Evolutionary conservation across 2,888 invertebrate species (phyloP).

Genomic region (Aphidius colemani): DNA sequence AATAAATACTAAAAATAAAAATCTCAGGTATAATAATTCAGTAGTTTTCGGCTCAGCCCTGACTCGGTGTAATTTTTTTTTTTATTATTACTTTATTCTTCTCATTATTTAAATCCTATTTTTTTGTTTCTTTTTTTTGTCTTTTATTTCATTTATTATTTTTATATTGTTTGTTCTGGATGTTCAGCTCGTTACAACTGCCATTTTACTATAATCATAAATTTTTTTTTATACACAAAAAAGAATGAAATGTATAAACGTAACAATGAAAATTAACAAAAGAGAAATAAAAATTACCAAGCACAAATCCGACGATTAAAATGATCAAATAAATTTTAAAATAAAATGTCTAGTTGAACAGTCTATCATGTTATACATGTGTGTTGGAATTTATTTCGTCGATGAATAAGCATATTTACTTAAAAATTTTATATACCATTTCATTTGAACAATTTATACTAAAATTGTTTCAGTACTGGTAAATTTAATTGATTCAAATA

Average conservation of each 20-base stretch:
- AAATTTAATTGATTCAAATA: constrained; percentile 26
- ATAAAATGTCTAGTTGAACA: too few relatives aligned
- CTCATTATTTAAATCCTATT: neutral
- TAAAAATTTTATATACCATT: neutral
- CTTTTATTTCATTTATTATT: neutral
- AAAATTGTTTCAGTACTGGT: constrained; percentile 4
- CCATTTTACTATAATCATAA: constrained; percentile 30
- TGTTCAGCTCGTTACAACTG: constrained; percentile 25
- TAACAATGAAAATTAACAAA: neutral
- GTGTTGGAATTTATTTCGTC: too few relatives aligned
- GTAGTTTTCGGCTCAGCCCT: constrained; percentile 13
- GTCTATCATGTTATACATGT: too few relatives aligned
- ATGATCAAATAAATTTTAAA: neutral
- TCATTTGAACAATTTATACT: constrained; percentile 1
- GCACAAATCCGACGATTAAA: neutral
- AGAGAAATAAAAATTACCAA: constrained; percentile 5
- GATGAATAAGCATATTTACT: constrained; percentile 1
- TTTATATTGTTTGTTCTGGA: neutral
- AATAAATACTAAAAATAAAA: constrained; percentile 24
- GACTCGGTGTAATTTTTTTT: constrained; percentile 7
- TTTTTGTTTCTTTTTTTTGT: neutral
- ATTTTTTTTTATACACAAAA: neutral
- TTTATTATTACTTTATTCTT: constrained; percentile 8
- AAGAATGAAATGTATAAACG: neutral
- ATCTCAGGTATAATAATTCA: constrained; percentile 20